A percentile compares a stretch with the other conserved stretches of the same genome.
phyloP scores from a whole-genome alignment of 2,797 vertebrate species.

The Sitta carolinensis region DNA sequence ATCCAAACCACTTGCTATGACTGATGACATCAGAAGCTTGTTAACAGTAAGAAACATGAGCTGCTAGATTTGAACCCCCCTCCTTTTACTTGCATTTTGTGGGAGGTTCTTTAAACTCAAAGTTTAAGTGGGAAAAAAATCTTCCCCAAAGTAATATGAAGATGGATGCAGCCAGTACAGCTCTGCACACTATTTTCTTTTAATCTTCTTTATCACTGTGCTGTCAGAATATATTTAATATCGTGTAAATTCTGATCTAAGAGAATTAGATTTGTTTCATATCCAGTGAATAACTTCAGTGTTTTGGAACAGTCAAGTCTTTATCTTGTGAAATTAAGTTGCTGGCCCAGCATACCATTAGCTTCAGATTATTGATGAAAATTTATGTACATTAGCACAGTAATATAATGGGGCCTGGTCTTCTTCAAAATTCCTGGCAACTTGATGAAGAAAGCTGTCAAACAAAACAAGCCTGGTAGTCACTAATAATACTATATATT shows the following conservation, averaged over 20 bases:
- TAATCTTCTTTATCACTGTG: slow-evolving; percentile 2
- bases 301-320: background rate
- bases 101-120: background rate
- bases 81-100: background rate
- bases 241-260: slow-evolving; percentile 7
- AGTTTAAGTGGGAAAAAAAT: background rate
- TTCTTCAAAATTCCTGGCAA: background rate
- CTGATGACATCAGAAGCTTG: background rate
- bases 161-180: background rate
- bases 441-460: background rate
- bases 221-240: slow-evolving; percentile 31
- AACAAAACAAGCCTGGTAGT: background rate
- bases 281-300: background rate
- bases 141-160: background rate
- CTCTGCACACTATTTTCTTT: background rate
- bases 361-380: background rate
- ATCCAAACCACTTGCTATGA: background rate
- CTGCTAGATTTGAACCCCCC: background rate
- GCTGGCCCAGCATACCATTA: background rate
- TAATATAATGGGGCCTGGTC: background rate
- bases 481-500: background rate
- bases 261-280: background rate
- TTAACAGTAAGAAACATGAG: background rate
- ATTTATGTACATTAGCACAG: background rate
- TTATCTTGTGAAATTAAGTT: slow-evolving; percentile 17